phyloP scores from a whole-genome alignment of 2,888 invertebrate genomes.

The Saturnia pavonia region DNA sequence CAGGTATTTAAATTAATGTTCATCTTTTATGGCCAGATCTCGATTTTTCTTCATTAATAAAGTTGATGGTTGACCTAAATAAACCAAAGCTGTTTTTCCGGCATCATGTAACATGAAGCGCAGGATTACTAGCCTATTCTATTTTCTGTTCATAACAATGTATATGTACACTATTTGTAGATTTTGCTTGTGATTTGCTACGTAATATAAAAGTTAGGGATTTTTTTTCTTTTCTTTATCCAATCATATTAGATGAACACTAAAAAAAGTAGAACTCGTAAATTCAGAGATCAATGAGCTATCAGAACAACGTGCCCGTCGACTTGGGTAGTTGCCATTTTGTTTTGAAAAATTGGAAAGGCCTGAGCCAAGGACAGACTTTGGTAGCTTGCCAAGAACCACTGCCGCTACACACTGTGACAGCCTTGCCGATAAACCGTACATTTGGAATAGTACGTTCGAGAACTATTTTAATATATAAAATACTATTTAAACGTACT shows the following conservation, averaged over 20 bases:
- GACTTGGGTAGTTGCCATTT: constrained; percentile 13
- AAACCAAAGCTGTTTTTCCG: too few relatives aligned
- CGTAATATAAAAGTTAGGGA: neutral
- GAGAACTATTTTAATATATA: neutral
- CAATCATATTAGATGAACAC: constrained; percentile 2
- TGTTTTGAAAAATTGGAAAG: constrained; percentile 14
- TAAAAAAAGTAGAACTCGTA: constrained; percentile 9
- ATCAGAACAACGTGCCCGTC: constrained; percentile 5
- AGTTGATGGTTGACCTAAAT: too few relatives aligned
- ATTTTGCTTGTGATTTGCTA: neutral
- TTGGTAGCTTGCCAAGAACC: constrained; percentile 11
- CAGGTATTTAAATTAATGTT: too few relatives aligned
- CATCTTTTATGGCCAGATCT: too few relatives aligned
- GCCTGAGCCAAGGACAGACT: constrained; percentile 9
- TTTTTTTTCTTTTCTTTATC: neutral
- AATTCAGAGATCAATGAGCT: constrained; percentile 7
- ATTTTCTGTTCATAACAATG: too few relatives aligned
- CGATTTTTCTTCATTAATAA: too few relatives aligned
- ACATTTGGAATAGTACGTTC: neutral
- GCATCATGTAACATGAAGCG: too few relatives aligned
- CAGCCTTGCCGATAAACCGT: constrained; percentile 5
- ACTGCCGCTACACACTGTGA: neutral
- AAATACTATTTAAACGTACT: neutral
- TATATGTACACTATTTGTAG: neutral
- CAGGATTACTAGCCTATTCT: too few relatives aligned